Evolutionary conservation across 2,113 vertebrate genomes (phyloP).

Genomic region (Isichthys henryi): DNA sequence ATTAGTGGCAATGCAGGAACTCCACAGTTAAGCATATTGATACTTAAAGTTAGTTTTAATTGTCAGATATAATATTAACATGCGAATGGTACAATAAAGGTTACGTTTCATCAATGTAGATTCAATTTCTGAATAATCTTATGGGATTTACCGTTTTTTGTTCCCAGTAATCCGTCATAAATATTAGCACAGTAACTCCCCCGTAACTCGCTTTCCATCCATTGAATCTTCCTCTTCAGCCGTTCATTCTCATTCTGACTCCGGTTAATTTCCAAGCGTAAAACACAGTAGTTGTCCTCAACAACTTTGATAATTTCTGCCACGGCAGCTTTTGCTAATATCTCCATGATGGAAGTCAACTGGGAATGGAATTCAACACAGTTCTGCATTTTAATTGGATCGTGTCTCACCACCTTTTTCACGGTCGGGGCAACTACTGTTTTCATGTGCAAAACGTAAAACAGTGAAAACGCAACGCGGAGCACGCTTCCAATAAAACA

Average conservation of each 20-base stretch:
- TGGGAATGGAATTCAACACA: slow-evolving; percentile 53
- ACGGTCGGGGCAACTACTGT: background rate
- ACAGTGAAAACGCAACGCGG: background rate
- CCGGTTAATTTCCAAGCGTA: slow-evolving; percentile 51
- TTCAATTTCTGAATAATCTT: background rate
- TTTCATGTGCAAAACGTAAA: background rate
- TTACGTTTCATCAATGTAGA: background rate
- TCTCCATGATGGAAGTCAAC: slow-evolving; percentile 57
- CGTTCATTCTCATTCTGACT: slow-evolving; percentile 53
- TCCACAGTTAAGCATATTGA: background rate
- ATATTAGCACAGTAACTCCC: background rate
- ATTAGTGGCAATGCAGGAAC: background rate
- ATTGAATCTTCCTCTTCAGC: slow-evolving; percentile 47
- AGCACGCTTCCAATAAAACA: background rate
- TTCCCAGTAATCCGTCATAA: background rate
- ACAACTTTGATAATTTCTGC: slow-evolving; percentile 57
- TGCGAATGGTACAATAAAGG: background rate
- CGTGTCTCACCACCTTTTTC: background rate
- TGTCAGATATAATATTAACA: background rate
- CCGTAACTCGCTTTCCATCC: slow-evolving; percentile 42
- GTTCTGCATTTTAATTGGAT: slow-evolving; percentile 46
- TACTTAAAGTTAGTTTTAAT: background rate
- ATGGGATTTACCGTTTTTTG: background rate
- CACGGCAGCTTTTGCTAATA: slow-evolving; percentile 54
- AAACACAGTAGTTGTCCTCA: slow-evolving; percentile 54